Conservation (phyloP, 2,888 invertebrate genomes). For the Aphidius colemani region DNA sequence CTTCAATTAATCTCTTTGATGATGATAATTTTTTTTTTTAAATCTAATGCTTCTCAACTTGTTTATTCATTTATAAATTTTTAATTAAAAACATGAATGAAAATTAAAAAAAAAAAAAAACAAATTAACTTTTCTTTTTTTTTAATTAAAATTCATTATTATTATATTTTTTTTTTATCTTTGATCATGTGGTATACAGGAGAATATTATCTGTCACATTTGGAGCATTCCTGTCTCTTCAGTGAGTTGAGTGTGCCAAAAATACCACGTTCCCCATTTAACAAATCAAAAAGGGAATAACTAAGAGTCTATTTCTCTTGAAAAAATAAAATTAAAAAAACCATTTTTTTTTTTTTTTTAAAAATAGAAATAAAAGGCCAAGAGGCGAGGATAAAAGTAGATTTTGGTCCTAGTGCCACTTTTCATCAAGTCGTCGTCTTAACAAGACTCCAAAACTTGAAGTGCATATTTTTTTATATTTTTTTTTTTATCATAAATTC, state of each 20-base stretch:
- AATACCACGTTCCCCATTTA: conserved; percentile 31
- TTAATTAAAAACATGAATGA: neutral
- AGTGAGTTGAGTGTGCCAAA: conserved; percentile 34
- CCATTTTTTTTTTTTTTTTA: neutral
- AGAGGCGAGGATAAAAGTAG: no score
- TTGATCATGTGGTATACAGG: conserved; percentile 6
- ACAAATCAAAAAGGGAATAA: conserved; percentile 30
- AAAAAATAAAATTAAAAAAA: neutral
- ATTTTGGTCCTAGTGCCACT: no score
- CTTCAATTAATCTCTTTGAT: neutral
- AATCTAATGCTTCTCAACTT: neutral
- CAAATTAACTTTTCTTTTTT: no score
- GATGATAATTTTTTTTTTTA: neutral
- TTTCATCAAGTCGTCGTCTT: no score
- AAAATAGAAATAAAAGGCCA: neutral
- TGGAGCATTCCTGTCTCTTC: conserved; percentile 10
- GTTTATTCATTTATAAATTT: neutral
- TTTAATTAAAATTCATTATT: no score
- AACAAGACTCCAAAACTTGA: no score
- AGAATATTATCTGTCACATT: conserved; percentile 27
- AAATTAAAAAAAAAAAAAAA: neutral
- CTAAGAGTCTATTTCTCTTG: neutral
- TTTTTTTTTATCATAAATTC: neutral
- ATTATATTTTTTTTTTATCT: conserved; percentile 12
- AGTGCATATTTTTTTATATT: neutral